Conservation (phyloP, 2,888 invertebrate genomes). For the Thereva unica region DNA sequence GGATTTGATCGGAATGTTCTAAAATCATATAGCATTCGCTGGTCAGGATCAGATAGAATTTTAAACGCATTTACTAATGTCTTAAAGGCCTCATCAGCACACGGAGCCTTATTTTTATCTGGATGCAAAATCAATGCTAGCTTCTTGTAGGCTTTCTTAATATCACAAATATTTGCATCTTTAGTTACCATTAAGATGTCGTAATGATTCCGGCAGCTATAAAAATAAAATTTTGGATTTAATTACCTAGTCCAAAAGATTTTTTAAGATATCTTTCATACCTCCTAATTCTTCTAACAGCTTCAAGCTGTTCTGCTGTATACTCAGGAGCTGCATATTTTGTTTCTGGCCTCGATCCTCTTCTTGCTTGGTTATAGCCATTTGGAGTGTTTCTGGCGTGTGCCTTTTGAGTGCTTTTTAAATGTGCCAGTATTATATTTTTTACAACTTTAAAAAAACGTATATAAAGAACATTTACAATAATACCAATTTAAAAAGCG, state of each 20-base stretch:
- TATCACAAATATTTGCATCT: slow-evolving; percentile 84
- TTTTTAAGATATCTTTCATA: slow-evolving; percentile 60
- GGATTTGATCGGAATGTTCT: no score
- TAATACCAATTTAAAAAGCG: not conserved
- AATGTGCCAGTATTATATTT: slow-evolving; percentile 56
- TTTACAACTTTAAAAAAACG: slow-evolving; percentile 59
- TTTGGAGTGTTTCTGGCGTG: slow-evolving; percentile 51
- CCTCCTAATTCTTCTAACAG: slow-evolving; percentile 66
- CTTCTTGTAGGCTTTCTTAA: slow-evolving; percentile 91
- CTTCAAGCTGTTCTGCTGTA: slow-evolving; percentile 75
- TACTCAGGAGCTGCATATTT: slow-evolving; percentile 63
- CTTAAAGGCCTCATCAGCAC: slow-evolving; percentile 96
- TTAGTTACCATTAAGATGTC: slow-evolving; percentile 88
- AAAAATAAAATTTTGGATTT: not conserved
- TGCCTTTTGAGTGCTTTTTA: slow-evolving; percentile 49
- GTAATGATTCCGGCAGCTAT: slow-evolving; percentile 90
- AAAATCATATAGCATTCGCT: slow-evolving; percentile 88
- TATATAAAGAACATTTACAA: slow-evolving; percentile 40
- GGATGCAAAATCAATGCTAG: slow-evolving; percentile 93
- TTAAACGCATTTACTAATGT: slow-evolving; percentile 94
- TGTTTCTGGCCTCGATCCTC: slow-evolving; percentile 53
- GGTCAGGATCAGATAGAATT: slow-evolving; percentile 87
- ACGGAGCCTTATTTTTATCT: slow-evolving; percentile 97
- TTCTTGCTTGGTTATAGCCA: slow-evolving; percentile 43
- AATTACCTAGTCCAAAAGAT: not conserved